Evolutionary conservation across 2,888 invertebrate genomes (phyloP).

Genomic region (Hemicrepidius hirtus): DNA sequence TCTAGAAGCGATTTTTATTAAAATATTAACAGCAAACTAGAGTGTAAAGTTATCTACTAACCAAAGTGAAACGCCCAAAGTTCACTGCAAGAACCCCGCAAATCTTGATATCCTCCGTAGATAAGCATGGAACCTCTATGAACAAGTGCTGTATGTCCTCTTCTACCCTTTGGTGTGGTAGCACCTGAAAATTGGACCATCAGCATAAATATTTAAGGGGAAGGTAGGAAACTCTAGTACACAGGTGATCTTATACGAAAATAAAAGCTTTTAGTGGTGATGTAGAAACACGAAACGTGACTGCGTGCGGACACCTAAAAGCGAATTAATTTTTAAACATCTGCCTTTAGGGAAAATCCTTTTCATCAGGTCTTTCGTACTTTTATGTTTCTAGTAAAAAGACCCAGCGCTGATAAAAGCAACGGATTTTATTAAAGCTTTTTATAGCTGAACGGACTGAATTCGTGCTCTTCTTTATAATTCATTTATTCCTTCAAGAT

Average conservation of each 20-base stretch:
- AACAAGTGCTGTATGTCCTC: conserved; percentile 89
- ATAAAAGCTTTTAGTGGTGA: background rate
- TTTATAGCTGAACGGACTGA: conserved; percentile 8
- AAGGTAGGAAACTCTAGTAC: background rate
- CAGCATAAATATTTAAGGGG: background rate
- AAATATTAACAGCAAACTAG: too few species aligned
- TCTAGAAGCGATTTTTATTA: conserved; percentile 75
- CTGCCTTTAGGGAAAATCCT: background rate
- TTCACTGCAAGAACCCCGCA: conserved; percentile 88
- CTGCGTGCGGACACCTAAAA: background rate
- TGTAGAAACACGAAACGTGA: background rate
- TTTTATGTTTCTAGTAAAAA: background rate
- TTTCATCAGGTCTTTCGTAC: background rate
- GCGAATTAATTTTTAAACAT: conserved; percentile 7
- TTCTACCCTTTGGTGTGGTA: conserved; percentile 82
- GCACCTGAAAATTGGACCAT: conserved; percentile 63
- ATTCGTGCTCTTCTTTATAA: conserved; percentile 4
- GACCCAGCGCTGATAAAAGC: background rate
- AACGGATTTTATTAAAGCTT: conserved; percentile 8
- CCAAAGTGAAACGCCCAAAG: conserved; percentile 93
- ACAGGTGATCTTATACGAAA: background rate
- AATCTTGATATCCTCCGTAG: conserved; percentile 91
- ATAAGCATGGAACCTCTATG: conserved; percentile 86
- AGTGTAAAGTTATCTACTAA: too few species aligned
- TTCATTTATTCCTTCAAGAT: background rate